Percentiles rank a stretch among this genome's conserved stretches.
phyloP scores from a whole-genome alignment of 2,797 vertebrate species.

The Coreius guichenoti region DNA sequence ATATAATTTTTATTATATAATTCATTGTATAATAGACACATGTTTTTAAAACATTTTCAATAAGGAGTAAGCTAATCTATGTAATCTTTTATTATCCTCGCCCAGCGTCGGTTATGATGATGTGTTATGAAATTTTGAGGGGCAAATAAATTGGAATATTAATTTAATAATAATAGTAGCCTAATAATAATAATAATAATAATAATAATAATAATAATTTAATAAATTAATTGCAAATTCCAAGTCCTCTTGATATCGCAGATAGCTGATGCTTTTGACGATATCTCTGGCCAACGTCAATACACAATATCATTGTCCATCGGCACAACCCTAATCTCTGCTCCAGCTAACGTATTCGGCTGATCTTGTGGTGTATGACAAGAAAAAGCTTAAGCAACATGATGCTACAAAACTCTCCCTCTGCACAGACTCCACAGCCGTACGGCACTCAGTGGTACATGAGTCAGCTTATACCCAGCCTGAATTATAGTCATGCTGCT shows the following conservation, averaged over 20 bases:
- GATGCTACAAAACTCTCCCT: constrained; percentile 12
- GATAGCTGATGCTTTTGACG: not conserved
- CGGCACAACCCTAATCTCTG: not conserved
- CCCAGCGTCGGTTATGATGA: too few relatives aligned
- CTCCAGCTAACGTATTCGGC: not conserved
- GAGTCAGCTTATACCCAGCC: constrained; percentile 40
- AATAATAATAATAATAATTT: not conserved
- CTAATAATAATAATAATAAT: not conserved
- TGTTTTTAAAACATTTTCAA: too few relatives aligned
- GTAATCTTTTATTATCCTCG: too few relatives aligned
- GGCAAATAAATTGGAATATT: not conserved
- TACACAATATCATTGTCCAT: not conserved
- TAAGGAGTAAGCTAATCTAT: too few relatives aligned
- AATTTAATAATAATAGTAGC: not conserved
- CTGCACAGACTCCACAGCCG: not conserved
- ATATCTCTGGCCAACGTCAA: not conserved
- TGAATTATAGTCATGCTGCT: constrained; percentile 40
- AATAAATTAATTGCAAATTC: not conserved
- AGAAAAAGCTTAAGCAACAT: constrained; percentile 16
- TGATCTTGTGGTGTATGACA: constrained; percentile 5
- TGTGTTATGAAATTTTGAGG: too few relatives aligned
- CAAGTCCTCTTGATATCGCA: not conserved
- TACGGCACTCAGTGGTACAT: constrained; percentile 6
- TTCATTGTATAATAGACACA: not conserved
- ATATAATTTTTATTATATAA: not conserved